phyloP scores from a whole-genome alignment of 2,797 vertebrate species.

The Salarias fasciatus region DNA sequence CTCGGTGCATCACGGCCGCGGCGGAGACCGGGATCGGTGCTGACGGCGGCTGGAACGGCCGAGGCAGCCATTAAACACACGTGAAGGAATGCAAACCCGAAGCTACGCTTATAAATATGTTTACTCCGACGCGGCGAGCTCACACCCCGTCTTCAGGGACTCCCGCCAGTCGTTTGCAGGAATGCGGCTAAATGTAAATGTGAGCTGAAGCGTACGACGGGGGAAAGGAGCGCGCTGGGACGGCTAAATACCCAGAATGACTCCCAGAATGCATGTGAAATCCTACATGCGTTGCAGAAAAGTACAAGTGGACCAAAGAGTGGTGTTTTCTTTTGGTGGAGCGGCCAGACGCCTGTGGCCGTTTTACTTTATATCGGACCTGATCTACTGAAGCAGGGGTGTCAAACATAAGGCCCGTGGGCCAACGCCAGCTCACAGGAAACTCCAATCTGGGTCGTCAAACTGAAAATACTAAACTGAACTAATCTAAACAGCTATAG shows the following conservation, averaged over 20 bases:
- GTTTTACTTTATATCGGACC: too few relatives aligned
- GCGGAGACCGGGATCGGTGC: background rate
- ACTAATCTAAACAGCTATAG: too few relatives aligned
- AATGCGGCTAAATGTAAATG: slow-evolving; percentile 9
- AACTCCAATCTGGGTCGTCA: too few relatives aligned
- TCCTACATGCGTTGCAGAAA: background rate
- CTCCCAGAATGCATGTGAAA: background rate
- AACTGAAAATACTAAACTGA: too few relatives aligned
- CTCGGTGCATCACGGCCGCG: background rate
- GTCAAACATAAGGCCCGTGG: too few relatives aligned
- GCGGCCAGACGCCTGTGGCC: too few relatives aligned
- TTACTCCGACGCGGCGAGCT: slow-evolving; percentile 8
- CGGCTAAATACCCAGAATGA: background rate
- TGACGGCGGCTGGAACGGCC: background rate
- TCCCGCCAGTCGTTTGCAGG: background rate
- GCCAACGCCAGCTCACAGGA: too few relatives aligned
- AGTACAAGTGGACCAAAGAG: background rate
- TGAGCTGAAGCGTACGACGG: background rate
- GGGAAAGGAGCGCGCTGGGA: too few relatives aligned
- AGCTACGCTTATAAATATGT: background rate
- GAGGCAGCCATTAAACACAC: background rate
- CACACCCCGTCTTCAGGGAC: background rate
- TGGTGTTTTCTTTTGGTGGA: too few relatives aligned
- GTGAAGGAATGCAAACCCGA: too few relatives aligned
- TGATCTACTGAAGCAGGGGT: too few relatives aligned